Base-by-base conservation (phyloP, 2,113 vertebrate species). In the Acanthisitta chloris region DNA sequence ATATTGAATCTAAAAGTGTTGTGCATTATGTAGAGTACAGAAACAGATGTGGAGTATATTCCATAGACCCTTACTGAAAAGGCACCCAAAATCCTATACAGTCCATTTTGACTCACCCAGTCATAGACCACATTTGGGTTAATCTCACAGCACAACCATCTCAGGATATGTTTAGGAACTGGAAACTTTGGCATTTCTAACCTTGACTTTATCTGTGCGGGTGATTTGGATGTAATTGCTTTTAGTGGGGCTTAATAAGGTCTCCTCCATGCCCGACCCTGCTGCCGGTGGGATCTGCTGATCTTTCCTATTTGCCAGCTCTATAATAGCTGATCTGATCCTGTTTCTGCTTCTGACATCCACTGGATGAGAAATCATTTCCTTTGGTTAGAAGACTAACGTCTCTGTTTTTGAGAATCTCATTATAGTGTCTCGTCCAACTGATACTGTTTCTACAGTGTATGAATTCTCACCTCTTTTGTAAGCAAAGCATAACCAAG, bases 181-280 rank as follows among this genome's bases (percentile, higher is more conserved):
- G 12, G 95, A 45, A 96, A 94, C 92, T 70, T 90, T 67, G 96
- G 96, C 94, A 96, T 97, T 96, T 96, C 96, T 96, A 90, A 72
- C 59, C 65, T 58, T 94, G 38, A 83, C 70, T 95, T 79, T 42
- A 61, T 66, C 72, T 91, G 9, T 92, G 62, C 2, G 2, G 92
- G 65, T 94, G 82, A 61, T 82, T 80, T 8, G 12, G 42, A 42
- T 55, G 28, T 79, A 42, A 48, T 81, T 2, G 5, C 90, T 91
- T 89, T 45, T 77, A 51, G n/a, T 80, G 84, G 62, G 74, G 17
- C 86, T 92, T 62, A 48, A 33, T 52, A 67, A 25, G 40, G 69
- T 92, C 17, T 95, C 49, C 24, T 94, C 57, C 42, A 14, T 0
- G 7, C 46, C 61, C 7, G 5, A 2, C 40, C 66, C 26, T 93